Evolutionary conservation across 2,113 vertebrate genomes (phyloP).

Genomic region (Silurus glanis): DNA sequence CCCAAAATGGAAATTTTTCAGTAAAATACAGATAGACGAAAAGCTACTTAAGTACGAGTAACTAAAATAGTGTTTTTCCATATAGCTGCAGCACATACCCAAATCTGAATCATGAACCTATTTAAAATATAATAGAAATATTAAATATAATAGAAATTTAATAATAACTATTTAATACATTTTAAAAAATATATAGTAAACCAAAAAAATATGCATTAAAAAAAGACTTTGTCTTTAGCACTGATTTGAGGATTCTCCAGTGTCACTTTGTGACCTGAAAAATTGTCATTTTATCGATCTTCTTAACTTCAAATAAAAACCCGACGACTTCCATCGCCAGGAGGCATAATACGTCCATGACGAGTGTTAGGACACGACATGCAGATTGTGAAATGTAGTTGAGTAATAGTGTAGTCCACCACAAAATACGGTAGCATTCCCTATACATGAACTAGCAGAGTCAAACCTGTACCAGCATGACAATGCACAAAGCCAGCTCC

Average conservation of each 20-base stretch:
- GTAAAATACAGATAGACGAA: too few species aligned
- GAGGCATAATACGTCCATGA: slow-evolving; percentile 40
- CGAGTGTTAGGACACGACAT: slow-evolving; percentile 43
- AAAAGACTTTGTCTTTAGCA: background rate
- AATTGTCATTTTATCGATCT: background rate
- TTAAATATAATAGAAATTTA: background rate
- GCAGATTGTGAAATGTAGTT: slow-evolving; percentile 57
- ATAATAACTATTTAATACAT: too few species aligned
- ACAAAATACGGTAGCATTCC: too few species aligned
- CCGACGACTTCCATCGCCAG: slow-evolving; percentile 16
- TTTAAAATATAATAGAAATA: background rate
- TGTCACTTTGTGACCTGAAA: background rate
- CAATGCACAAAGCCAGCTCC: too few species aligned
- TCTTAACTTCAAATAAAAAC: slow-evolving; percentile 4
- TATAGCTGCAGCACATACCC: background rate
- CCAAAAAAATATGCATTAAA: background rate
- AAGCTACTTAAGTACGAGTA: too few species aligned
- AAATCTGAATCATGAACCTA: background rate
- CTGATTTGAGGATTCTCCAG: background rate
- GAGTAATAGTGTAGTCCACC: too few species aligned
- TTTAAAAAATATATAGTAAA: too few species aligned
- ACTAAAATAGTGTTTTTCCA: too few species aligned
- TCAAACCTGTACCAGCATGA: too few species aligned
- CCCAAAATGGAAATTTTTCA: too few species aligned
- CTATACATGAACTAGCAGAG: too few species aligned